Conservation (phyloP, 1,140 invertebrate species). For the Cryptotermes secundus region DNA sequence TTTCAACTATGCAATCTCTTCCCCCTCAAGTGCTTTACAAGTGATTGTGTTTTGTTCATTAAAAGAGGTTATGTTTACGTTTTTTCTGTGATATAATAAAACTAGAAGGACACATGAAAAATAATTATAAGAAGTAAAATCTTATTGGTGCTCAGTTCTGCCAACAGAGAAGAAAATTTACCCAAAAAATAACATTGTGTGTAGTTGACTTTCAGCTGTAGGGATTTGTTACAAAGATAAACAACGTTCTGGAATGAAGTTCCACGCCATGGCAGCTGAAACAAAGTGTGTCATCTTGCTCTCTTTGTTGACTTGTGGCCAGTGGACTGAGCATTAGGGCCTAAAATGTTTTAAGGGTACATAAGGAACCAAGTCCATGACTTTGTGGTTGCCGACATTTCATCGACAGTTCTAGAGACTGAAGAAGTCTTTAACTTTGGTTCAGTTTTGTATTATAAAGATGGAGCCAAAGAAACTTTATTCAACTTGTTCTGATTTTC, state of each 20-base stretch:
- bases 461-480: conserved; percentile 35
- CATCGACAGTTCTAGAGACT: conserved; percentile 8
- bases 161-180: conserved; percentile 34
- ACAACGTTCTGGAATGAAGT: conserved; percentile 14
- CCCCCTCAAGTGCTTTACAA: conserved; percentile 45
- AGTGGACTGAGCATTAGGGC: conserved; percentile 24
- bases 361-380: conserved; percentile 6
- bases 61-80: conserved; percentile 36
- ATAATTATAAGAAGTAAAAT: conserved; percentile 34
- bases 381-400: neutral
- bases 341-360: conserved; percentile 25
- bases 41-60: conserved; percentile 42
- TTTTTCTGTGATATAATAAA: conserved; percentile 43
- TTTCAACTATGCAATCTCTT: conserved; percentile 37
- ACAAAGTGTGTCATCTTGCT: conserved; percentile 13
- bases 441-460: conserved; percentile 25
- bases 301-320: conserved; percentile 21
- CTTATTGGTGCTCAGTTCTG: conserved; percentile 42
- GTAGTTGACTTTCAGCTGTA: conserved; percentile 35
- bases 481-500: conserved; percentile 35
- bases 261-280: conserved; percentile 9
- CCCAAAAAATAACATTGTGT: conserved; percentile 26
- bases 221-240: conserved; percentile 28
- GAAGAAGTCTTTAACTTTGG: conserved; percentile 27
- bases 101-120: conserved; percentile 29